Base-by-base conservation (phyloP, 1,140 invertebrate genomes). In the Drosophila bifasciata region DNA sequence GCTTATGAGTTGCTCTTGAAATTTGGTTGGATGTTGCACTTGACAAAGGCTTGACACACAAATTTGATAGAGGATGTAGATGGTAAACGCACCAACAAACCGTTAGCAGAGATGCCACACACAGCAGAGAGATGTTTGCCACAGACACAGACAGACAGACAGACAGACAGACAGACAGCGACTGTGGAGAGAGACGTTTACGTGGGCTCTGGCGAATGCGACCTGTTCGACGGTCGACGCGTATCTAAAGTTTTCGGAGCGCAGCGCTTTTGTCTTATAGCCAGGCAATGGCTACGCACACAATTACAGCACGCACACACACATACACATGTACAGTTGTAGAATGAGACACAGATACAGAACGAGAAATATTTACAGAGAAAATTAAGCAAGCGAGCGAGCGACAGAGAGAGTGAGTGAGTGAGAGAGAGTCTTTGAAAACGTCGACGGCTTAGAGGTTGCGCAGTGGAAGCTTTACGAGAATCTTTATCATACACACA, bases 171-270 rank as follows among this genome's bases (percentile, higher is more conserved):
- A n/a, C n/a, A n/a, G n/a, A n/a, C n/a, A n/a, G n/a, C n/a, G n/a
- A n/a, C n/a, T n/a, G n/a, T n/a, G n/a, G n/a, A n/a, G n/a, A n/a
- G n/a, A n/a, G n/a, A n/a, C n/a, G n/a, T n/a, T n/a, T n/a, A n/a
- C n/a, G n/a, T n/a, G n/a, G n/a, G n/a, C n/a, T n/a, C n/a, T n/a
- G n/a, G n/a, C n/a, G n/a, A 83, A 45, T 84, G 70, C 75, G 70
- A 83, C 46, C 79, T 55, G 79, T 66, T 41, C 64, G 74, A 41
- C 75, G 74, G 77, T 81, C 81, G 81, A 44, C 69, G 78, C 64
- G 83, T 78, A 78, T 86, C 83, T 86, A 67, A 86, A 78, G 83
- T 78, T 70, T 63, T 44, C 64, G 63, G 64, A 74, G 74, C 77
- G 32, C 40, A 58, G 46, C 60, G 73, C 73, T 81, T 80, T 58